These are phyloP conservation scores for Limnothrissa miodon DNA, from an alignment of 2,113 vertebrate species.

Conservation along the genomic window DNA sequence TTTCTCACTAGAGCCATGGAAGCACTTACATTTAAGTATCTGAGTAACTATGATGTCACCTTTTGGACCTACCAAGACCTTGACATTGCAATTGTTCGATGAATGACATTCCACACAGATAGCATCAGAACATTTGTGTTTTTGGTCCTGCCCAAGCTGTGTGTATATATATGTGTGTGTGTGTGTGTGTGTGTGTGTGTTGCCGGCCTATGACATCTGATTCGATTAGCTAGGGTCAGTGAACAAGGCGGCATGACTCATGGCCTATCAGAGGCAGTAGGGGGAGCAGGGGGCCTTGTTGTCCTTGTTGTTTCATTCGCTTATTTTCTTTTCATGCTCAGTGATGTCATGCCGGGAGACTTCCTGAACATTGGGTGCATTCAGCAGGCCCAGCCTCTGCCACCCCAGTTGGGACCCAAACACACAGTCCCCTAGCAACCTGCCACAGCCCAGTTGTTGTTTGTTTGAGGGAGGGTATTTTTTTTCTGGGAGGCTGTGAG, in stretches of 20 bases:
- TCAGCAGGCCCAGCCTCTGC: constrained; percentile 57
- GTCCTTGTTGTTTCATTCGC: constrained; percentile 49
- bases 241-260: constrained; percentile 67
- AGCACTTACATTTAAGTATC: not conserved
- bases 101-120: constrained; percentile 59
- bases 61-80: not conserved
- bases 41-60: not conserved
- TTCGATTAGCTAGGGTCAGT: constrained; percentile 49
- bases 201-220: constrained; percentile 31
- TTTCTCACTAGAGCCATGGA: not conserved
- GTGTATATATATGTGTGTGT: not conserved
- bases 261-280: constrained; percentile 47
- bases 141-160: constrained; percentile 28
- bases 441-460: constrained; percentile 52
- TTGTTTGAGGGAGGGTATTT: constrained; percentile 50
- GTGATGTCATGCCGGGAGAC: constrained; percentile 70
- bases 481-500: constrained; percentile 10
- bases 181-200: not conserved
- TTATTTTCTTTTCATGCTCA: constrained; percentile 36
- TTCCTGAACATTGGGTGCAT: constrained; percentile 73
- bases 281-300: constrained; percentile 29
- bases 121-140: constrained; percentile 43
- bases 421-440: constrained; percentile 58
- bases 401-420: constrained; percentile 55
- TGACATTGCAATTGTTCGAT: constrained; percentile 15